These are phyloP conservation scores for Taurulus bubalis DNA, from an alignment of 2,113 vertebrate genomes.

Conservation along the genomic window DNA sequence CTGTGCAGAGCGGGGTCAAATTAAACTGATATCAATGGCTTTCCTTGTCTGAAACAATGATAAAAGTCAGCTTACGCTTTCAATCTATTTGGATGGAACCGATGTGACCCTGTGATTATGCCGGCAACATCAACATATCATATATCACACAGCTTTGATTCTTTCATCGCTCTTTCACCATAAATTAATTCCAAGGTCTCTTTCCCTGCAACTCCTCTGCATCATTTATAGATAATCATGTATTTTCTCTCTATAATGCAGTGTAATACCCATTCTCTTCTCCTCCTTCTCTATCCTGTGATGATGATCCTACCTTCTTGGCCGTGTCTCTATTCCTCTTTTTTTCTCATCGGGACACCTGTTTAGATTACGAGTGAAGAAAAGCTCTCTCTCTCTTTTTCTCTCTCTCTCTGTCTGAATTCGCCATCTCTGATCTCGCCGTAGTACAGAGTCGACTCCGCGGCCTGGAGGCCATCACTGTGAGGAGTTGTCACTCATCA, in stretches of 20 bases:
- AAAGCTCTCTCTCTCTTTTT: neutral
- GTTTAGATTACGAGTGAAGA: conserved; percentile 2
- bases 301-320: neutral
- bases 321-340: neutral
- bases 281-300: neutral
- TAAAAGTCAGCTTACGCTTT: conserved; percentile 48
- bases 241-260: conserved; percentile 7
- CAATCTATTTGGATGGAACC: conserved; percentile 30
- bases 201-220: neutral
- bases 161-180: conserved; percentile 16
- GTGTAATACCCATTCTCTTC: neutral
- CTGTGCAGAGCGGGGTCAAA: conserved; percentile 30
- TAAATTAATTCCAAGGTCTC: conserved; percentile 45
- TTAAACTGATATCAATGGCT: conserved; percentile 53
- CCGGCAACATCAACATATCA: conserved; percentile 45
- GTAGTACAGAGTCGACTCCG: conserved; percentile 13
- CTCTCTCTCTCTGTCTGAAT: neutral
- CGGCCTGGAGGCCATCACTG: conserved; percentile 30
- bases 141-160: conserved; percentile 30
- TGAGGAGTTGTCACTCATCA: conserved; percentile 56
- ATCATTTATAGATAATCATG: conserved; percentile 17
- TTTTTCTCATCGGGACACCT: neutral
- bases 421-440: conserved; percentile 25
- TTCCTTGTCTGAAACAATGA: conserved; percentile 32
- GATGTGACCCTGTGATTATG: conserved; percentile 54